Conservation (phyloP, 2,113 vertebrate genomes). For the Scomber colias region DNA sequence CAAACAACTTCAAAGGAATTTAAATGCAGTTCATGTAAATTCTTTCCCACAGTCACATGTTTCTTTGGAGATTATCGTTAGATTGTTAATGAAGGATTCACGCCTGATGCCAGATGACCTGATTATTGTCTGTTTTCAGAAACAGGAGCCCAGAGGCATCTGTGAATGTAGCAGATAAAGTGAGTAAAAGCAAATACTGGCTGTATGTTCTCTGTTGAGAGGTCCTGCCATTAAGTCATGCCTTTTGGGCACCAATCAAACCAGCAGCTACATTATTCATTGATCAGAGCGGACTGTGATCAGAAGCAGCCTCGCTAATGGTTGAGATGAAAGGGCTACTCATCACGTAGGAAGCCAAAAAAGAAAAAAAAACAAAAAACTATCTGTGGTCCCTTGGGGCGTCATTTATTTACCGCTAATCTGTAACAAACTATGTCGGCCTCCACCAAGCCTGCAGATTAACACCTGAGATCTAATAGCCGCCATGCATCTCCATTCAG, state of each 20-base stretch:
- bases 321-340: conserved; percentile 58
- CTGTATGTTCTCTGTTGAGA: not conserved
- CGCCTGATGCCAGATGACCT: conserved; percentile 70
- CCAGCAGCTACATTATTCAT: conserved; percentile 30
- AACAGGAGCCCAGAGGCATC: conserved; percentile 43
- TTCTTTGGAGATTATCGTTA: conserved; percentile 65
- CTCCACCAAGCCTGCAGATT: conserved; percentile 14
- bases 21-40: conserved; percentile 79
- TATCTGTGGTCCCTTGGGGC: conserved; percentile 27
- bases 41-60: conserved; percentile 64
- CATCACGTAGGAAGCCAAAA: not conserved
- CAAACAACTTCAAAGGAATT: conserved; percentile 85
- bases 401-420: conserved; percentile 58
- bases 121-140: conserved; percentile 70
- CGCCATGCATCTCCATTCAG: not conserved
- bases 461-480: conserved; percentile 47
- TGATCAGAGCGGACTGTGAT: conserved; percentile 48
- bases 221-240: conserved; percentile 5
- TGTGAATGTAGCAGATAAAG: not conserved
- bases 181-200: conserved; percentile 21
- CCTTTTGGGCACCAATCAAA: conserved; percentile 46
- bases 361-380: not conserved
- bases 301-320: conserved; percentile 45
- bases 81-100: conserved; percentile 71
- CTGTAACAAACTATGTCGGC: conserved; percentile 30